A percentile compares a stretch with the other conserved stretches of the same genome.
phyloP scores from a whole-genome alignment of 1,140 invertebrate species.

The Magallana gigas region DNA sequence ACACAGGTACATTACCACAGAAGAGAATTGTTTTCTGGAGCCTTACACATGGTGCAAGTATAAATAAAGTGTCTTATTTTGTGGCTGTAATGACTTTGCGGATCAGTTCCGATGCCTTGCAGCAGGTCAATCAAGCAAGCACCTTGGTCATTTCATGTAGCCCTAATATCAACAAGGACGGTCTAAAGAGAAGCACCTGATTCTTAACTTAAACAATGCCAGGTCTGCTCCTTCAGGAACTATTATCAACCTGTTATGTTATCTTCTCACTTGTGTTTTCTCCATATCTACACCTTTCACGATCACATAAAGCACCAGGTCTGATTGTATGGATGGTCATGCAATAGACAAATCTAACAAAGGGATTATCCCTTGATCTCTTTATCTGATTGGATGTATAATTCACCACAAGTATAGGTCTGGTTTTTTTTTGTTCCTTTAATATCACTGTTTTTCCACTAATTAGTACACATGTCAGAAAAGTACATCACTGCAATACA shows the following conservation, averaged over 20 bases:
- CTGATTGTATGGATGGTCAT: background rate
- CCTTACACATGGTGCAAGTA: constrained; percentile 1
- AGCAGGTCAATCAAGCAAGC: background rate
- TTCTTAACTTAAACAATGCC: constrained; percentile 15
- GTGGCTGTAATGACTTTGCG: background rate
- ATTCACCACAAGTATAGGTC: background rate
- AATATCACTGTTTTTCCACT: background rate
- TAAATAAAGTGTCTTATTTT: background rate
- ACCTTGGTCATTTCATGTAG: constrained; percentile 26
- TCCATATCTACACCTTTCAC: background rate
- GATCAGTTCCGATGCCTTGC: background rate
- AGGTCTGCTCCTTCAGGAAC: background rate
- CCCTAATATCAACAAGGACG: constrained; percentile 10
- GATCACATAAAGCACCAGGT: background rate
- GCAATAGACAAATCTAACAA: background rate
- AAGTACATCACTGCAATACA: background rate
- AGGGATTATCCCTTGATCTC: constrained; percentile 3
- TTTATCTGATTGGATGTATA: background rate
- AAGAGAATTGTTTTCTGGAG: background rate
- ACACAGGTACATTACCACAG: background rate
- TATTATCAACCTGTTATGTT: constrained; percentile 5
- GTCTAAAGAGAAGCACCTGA: background rate
- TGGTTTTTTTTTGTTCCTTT: background rate
- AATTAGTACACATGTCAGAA: background rate
- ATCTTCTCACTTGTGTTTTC: constrained; percentile 2